phyloP scores from a whole-genome alignment of 2,888 invertebrate species.

The Imbricaverruca yamaguchii region DNA sequence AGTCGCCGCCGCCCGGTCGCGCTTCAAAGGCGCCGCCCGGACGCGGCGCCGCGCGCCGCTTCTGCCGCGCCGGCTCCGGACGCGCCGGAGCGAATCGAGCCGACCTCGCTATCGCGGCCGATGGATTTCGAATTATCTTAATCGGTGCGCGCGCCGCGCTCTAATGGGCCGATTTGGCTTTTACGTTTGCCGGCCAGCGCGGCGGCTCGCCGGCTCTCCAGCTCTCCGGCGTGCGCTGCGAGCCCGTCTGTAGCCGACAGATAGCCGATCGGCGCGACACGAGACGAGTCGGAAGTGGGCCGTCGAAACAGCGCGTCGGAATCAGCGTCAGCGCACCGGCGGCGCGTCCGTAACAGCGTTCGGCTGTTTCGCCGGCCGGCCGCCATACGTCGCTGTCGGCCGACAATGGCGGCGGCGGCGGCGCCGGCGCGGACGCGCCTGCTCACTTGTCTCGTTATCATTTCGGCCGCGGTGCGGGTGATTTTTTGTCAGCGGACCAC shows the following conservation, averaged over 20 bases:
- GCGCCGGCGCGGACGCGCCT: neutral
- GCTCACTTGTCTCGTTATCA: conserved; percentile 14
- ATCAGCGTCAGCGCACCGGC: neutral
- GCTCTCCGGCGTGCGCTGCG: neutral
- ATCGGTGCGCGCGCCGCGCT: neutral
- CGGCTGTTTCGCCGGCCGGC: neutral
- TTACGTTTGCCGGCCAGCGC: neutral
- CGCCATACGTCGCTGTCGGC: conserved; percentile 18
- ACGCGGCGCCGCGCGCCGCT: neutral
- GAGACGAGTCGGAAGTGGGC: neutral
- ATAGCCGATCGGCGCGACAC: neutral
- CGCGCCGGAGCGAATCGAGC: neutral
- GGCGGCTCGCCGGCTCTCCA: too few relatives aligned
- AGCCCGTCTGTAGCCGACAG: neutral
- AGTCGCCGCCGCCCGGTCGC: neutral
- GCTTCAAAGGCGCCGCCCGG: conserved; percentile 1
- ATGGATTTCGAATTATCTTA: conserved; percentile 1
- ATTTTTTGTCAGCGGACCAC: conserved; percentile 21
- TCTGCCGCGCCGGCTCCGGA: neutral
- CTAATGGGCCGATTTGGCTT: neutral
- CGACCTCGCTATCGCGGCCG: neutral
- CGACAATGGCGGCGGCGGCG: neutral
- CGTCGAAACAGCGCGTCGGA: neutral
- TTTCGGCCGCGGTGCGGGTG: neutral
- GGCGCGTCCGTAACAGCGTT: neutral